Percentiles rank a stretch among this genome's conserved stretches.
Evolutionary conservation across 2,113 vertebrate genomes (phyloP).

Genomic region (Steatornis caripensis): DNA sequence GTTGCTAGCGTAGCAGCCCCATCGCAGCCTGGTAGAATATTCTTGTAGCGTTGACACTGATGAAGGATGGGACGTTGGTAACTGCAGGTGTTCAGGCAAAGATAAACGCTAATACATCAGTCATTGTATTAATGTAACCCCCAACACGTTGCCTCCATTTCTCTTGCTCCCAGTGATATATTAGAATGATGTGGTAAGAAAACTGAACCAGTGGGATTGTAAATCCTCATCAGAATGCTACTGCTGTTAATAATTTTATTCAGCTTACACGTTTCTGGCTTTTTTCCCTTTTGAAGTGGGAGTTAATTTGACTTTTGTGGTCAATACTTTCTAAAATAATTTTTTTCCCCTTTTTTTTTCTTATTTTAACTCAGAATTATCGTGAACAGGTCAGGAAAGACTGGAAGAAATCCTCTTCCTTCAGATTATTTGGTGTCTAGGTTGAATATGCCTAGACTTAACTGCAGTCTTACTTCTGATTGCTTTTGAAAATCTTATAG

Average conservation of each 20-base stretch:
- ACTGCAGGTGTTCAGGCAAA: background rate
- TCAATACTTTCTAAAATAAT: background rate
- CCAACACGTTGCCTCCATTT: fast-evolving
- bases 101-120: background rate
- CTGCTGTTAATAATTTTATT: background rate
- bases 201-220: background rate
- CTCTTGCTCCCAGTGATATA: background rate
- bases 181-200: background rate
- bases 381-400: background rate
- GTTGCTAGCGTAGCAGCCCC: fast-evolving
- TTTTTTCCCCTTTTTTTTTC: fast-evolving
- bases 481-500: background rate
- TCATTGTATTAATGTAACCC: background rate
- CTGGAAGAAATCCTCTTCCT: background rate
- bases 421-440: background rate
- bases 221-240: background rate
- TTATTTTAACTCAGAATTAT: background rate
- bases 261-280: fast-evolving
- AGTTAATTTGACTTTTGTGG: background rate
- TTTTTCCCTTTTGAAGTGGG: background rate
- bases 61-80: background rate
- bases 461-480: background rate
- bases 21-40: background rate
- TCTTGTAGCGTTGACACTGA: background rate
- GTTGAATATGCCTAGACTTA: background rate